Evolutionary conservation across 37 sponge, comb jelly and placozoan genomes (phyloP).

Genomic region (Aphrocallistes beatrix): DNA sequence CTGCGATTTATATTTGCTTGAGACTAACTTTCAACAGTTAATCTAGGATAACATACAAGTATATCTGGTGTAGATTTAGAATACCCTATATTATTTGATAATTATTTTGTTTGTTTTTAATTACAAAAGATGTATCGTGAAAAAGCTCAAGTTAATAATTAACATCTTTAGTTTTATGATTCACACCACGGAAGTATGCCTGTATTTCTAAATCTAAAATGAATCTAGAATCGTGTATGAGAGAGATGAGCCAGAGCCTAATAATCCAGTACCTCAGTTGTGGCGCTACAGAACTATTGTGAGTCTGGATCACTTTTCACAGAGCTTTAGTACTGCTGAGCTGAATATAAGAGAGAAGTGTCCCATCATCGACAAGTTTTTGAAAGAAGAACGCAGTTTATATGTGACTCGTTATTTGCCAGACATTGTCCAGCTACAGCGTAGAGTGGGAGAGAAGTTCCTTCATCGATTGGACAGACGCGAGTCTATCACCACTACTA

Average conservation of each 20-base stretch:
- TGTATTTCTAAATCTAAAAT: too few relatives aligned
- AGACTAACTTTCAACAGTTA: too few relatives aligned
- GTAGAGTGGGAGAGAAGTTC: not conserved
- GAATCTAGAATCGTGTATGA: not conserved
- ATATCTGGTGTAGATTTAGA: too few relatives aligned
- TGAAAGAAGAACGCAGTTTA: not conserved
- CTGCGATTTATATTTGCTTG: too few relatives aligned
- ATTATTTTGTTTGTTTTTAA: too few relatives aligned
- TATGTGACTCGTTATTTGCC: constrained; percentile 14
- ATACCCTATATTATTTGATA: too few relatives aligned
- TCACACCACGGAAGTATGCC: too few relatives aligned
- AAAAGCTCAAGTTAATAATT: too few relatives aligned
- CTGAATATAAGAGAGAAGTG: not conserved
- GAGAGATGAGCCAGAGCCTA: constrained; percentile 5
- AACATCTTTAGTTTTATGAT: too few relatives aligned
- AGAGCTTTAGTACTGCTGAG: constrained; percentile 14
- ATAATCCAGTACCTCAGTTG: not conserved
- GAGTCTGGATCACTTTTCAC: constrained; percentile 14
- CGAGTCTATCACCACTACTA: not conserved
- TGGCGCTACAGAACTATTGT: constrained; percentile 14
- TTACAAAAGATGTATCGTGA: too few relatives aligned
- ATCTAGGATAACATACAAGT: too few relatives aligned
- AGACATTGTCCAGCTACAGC: not conserved
- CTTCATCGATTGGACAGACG: not conserved
- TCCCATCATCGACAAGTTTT: not conserved